Evolutionary conservation across 2,113 vertebrate genomes (phyloP), one percentile per base, ranked within the genome.

Genomic region (Struthio camelus): DNA sequence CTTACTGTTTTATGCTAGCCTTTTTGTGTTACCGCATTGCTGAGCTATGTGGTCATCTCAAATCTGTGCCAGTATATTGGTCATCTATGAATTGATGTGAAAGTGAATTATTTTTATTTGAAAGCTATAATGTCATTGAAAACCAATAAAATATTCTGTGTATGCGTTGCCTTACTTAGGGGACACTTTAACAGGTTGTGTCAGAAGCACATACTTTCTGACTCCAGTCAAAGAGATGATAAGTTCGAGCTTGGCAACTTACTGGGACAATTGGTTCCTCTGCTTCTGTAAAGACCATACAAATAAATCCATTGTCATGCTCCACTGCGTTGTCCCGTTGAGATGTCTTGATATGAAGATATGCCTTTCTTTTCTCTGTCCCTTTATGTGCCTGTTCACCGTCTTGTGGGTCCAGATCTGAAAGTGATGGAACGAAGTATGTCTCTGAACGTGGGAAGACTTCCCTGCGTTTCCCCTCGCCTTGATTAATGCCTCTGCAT

Each of bases 261-360:
- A 8, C 4, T 28, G 24, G 80, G 53, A 22, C 36, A 76, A 50
- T 13, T 25, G 18, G 7, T 36, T 80, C 56, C 58, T 93, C 48
- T 75, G 46, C 46, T 91, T 61, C 4, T n/a, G 12, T 25, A 16
- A 81, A 94, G 81, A 13, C 38, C n/a, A 22, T 8, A 32, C 17
- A 59, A 12, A 34, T 53, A 38, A 93, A 90, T 10, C 36, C n/a
- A 24, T 24, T 44, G 34, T 2, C 23, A 1, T 30, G 44, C 25
- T 77, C 65, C 1, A 0, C 56, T 54, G 7, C 0, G 0, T 19
- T 46, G 12, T 69, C 58, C 59, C 28, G 58, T 70, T 69, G 46
- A 19, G 75, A 20, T 2, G 0, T 40, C 67, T 84, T 34, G 24
- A 1, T 0, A 1, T 14, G 58, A 85, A 38, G 48, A 42, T 38